Percentiles rank a stretch among this genome's conserved stretches.
phyloP scores from a whole-genome alignment of 2,888 invertebrate species.

The Dryobotodes eremita region DNA sequence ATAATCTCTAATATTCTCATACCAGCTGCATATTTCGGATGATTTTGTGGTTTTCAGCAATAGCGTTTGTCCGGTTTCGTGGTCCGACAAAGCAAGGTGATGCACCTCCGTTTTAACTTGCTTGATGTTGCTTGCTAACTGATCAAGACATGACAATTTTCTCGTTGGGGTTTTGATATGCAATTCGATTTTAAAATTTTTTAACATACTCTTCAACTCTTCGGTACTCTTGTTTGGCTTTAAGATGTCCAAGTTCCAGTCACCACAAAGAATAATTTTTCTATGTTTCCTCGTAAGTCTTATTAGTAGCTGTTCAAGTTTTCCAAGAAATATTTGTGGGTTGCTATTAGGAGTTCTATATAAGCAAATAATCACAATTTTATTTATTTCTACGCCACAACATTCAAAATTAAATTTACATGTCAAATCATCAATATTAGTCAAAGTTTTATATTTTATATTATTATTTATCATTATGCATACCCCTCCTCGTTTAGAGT shows the following conservation, averaged over 20 bases:
- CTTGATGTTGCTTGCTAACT: not conserved
- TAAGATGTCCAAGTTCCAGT: not conserved
- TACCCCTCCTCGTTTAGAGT: too few relatives aligned
- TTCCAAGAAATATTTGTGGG: not conserved
- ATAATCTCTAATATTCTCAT: not conserved
- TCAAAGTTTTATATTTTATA: too few relatives aligned
- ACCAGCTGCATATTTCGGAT: not conserved
- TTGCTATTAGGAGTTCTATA: not conserved
- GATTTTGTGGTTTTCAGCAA: not conserved
- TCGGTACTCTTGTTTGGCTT: not conserved
- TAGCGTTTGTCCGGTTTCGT: not conserved
- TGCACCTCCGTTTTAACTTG: not conserved
- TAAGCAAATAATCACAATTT: too few relatives aligned
- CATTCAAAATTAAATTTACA: too few relatives aligned
- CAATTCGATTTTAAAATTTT: not conserved
- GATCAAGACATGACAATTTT: not conserved
- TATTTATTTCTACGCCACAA: too few relatives aligned
- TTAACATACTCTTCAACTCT: not conserved
- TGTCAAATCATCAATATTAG: too few relatives aligned
- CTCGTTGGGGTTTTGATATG: not conserved
- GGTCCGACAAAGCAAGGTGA: not conserved
- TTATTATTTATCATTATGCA: too few relatives aligned
- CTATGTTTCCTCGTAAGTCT: too few relatives aligned
- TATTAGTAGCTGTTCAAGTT: too few relatives aligned
- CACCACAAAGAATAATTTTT: too few relatives aligned